Conservation (phyloP, 2,797 vertebrate genomes). For the Poecilia wingei region DNA sequence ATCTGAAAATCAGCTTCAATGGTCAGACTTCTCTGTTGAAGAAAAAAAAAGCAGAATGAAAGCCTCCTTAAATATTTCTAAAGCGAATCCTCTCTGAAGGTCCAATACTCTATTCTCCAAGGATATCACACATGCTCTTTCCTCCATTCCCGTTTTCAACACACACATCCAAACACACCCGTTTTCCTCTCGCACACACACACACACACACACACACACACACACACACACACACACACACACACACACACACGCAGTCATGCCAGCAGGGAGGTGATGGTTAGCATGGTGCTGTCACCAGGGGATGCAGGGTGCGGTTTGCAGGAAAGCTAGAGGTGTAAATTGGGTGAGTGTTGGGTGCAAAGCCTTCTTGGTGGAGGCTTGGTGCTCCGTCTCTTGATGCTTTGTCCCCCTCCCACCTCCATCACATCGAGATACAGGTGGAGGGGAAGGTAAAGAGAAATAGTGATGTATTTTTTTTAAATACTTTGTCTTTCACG, state of each 20-base stretch:
- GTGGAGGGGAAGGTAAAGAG: conserved; percentile 60
- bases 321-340: conserved; percentile 79
- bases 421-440: conserved; percentile 52
- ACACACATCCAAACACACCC: conserved; percentile 31
- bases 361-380: conserved; percentile 69
- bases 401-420: conserved; percentile 56
- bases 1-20: conserved; percentile 1
- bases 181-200: conserved; percentile 24
- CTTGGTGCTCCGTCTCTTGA: conserved; percentile 66
- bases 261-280: conserved; percentile 73
- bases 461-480: conserved; percentile 12
- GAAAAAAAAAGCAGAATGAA: conserved; percentile 21
- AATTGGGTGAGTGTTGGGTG: conserved; percentile 83
- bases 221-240: conserved; percentile 46
- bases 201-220: conserved; percentile 48
- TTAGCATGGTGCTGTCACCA: conserved; percentile 73
- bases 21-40: not conserved
- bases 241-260: conserved; percentile 42
- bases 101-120: conserved; percentile 44
- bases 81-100: conserved; percentile 31
- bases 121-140: conserved; percentile 38
- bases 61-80: conserved; percentile 13
- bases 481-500: conserved; percentile 27
- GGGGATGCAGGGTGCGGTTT: conserved; percentile 72
- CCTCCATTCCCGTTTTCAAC: conserved; percentile 24